Conservation (phyloP, 2,888 invertebrate species). For the Plusia festucae region DNA sequence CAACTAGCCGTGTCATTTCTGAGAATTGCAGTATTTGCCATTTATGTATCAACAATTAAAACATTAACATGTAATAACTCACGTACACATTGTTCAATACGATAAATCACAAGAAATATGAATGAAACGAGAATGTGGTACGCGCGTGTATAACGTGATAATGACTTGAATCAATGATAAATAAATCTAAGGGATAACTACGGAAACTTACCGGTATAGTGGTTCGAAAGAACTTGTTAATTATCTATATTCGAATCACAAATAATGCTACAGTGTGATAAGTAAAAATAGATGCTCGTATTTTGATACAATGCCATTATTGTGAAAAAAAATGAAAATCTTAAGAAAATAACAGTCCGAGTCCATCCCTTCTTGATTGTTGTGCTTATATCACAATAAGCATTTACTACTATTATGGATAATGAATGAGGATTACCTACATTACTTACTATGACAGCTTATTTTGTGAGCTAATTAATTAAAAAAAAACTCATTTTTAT, state of each 20-base stretch:
- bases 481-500: too few species aligned
- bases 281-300: constrained; percentile 7
- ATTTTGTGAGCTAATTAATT: not conserved
- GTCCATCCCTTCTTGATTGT: not conserved
- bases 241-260: constrained; percentile 34
- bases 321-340: too few species aligned
- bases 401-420: not conserved
- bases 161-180: constrained; percentile 25
- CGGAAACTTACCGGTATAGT: constrained; percentile 43
- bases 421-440: not conserved
- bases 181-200: constrained; percentile 22
- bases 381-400: not conserved
- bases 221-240: constrained; percentile 35
- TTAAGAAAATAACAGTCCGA: too few species aligned
- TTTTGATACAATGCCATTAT: too few species aligned
- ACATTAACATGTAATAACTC: constrained; percentile 18
- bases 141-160: constrained; percentile 32
- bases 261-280: constrained; percentile 23
- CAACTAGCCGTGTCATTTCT: not conserved
- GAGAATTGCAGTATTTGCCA: not conserved
- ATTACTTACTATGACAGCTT: too few species aligned
- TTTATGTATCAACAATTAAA: not conserved
- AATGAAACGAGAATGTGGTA: constrained; percentile 27
- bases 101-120: constrained; percentile 24
- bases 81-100: constrained; percentile 11